Evolutionary conservation across 2,113 vertebrate genomes (phyloP).

Genomic region (Empidonax alnorum): DNA sequence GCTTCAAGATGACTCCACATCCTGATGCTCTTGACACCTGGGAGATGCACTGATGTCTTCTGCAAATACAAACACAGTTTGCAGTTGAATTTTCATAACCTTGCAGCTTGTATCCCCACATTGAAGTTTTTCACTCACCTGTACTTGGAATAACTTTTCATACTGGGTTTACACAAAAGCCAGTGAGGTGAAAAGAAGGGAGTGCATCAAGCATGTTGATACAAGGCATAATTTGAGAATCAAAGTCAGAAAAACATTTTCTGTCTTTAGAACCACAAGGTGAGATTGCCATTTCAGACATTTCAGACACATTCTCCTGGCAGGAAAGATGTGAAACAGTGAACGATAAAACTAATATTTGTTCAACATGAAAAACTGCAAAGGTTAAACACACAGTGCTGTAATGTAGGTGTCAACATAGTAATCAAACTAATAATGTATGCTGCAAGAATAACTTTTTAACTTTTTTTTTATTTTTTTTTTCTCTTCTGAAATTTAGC

Average conservation of each 20-base stretch:
- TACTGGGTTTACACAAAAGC: not conserved
- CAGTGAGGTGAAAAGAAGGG: not conserved
- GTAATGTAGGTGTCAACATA: not conserved
- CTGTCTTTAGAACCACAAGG: not conserved
- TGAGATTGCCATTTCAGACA: not conserved
- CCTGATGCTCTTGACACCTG: not conserved
- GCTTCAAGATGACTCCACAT: not conserved
- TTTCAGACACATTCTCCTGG: not conserved
- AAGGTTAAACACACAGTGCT: not conserved
- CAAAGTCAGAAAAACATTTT: not conserved
- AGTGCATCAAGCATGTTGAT: not conserved
- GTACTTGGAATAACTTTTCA: not conserved
- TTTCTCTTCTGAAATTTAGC: not conserved
- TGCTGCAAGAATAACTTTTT: not conserved
- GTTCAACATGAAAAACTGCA: not conserved
- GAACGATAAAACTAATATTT: not conserved
- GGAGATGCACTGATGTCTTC: not conserved
- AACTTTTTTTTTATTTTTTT: not conserved
- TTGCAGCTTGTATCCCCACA: not conserved
- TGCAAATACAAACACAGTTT: not conserved
- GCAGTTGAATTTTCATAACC: not conserved
- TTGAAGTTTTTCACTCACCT: not conserved
- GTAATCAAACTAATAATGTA: not conserved
- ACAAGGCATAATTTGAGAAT: not conserved
- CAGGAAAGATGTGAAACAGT: not conserved